A percentile compares a stretch with the other conserved stretches of the same genome.
Evolutionary conservation across 2,113 vertebrate genomes (phyloP).

Genomic region (Heterocephalus glaber): DNA sequence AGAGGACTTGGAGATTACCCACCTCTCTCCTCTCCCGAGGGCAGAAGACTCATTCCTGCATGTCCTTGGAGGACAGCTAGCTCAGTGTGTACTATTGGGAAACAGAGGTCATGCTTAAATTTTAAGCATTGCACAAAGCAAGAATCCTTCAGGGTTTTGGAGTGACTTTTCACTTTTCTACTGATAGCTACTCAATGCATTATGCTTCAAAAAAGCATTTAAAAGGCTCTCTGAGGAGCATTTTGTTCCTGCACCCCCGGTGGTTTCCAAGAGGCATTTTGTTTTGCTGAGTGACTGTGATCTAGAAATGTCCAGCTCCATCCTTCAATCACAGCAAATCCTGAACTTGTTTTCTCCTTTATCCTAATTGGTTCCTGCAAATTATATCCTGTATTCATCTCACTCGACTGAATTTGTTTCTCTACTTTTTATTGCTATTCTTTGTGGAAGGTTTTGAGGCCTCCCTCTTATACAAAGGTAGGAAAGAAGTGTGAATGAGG

Average conservation of each 20-base stretch:
- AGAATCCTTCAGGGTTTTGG: neutral
- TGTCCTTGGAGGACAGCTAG: neutral
- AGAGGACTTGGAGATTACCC: neutral
- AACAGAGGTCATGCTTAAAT: constrained; percentile 13
- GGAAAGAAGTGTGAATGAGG: neutral
- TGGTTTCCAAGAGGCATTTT: neutral
- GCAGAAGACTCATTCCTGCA: neutral
- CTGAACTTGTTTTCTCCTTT: constrained; percentile 13
- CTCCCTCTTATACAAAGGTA: neutral
- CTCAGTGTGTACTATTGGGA: neutral
- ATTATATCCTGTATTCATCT: neutral
- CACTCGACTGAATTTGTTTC: neutral
- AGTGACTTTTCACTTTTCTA: neutral
- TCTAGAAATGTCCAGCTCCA: neutral
- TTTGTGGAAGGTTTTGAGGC: neutral
- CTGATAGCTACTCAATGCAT: neutral
- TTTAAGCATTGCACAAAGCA: constrained; percentile 7
- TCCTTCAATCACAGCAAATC: neutral
- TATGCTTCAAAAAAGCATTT: constrained; percentile 21
- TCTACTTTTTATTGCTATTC: neutral
- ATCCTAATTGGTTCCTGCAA: neutral
- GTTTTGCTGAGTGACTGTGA: neutral
- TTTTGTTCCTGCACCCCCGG: neutral
- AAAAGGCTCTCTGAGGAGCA: neutral
- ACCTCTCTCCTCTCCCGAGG: neutral